A percentile compares a stretch with the other conserved stretches of the same genome.
Conservation (phyloP, 2,888 invertebrate species). For the Morinoia aosen region DNA sequence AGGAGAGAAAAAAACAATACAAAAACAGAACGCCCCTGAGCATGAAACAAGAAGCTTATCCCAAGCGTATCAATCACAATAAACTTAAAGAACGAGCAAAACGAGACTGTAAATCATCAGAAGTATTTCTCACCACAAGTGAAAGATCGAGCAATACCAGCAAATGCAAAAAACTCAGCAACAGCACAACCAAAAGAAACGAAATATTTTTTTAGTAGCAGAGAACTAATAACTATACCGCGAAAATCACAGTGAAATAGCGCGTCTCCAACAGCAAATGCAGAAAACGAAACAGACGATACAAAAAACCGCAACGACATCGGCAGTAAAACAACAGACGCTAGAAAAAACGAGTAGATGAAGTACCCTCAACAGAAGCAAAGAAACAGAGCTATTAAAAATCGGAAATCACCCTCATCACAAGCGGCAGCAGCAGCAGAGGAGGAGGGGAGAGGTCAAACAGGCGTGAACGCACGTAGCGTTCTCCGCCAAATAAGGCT, state of each 20-base stretch:
- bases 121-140: neutral
- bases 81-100: neutral
- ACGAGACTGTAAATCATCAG: neutral
- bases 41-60: neutral
- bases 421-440: neutral
- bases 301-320: no score
- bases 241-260: neutral
- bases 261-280: neutral
- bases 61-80: neutral
- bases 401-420: neutral
- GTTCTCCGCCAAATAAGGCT: slow-evolving; percentile 23
- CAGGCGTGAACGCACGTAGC: slow-evolving; percentile 13
- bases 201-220: neutral
- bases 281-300: no score
- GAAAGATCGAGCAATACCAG: neutral
- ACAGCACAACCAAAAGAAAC: neutral
- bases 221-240: neutral
- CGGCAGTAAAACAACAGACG: no score
- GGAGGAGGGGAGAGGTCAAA: neutral
- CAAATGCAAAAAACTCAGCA: neutral
- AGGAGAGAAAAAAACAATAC: neutral
- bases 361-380: no score
- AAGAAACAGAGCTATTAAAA: no score
- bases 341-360: no score
- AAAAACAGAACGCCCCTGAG: neutral